Evolutionary conservation across 2,888 invertebrate genomes (phyloP).

Genomic region (Pristionchus arcanus): DNA sequence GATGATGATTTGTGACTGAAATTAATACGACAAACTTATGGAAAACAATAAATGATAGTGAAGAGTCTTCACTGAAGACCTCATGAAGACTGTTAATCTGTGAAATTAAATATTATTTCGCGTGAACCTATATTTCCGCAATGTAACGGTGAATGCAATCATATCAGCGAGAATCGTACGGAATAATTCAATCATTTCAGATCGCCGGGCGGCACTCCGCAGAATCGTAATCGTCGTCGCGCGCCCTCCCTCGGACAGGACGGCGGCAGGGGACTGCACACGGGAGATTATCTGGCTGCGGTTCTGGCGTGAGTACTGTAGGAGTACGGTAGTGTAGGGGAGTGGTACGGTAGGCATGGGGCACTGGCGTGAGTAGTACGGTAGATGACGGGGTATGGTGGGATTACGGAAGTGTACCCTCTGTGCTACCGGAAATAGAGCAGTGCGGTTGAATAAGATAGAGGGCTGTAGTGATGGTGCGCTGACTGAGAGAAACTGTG

Average conservation of each 20-base stretch:
- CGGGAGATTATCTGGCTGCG: conserved; percentile 34
- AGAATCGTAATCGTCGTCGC: conserved; percentile 3
- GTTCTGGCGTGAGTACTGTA: conserved; percentile 40
- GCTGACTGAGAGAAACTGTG: no score
- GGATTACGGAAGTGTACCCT: not conserved
- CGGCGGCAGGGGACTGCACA: not conserved
- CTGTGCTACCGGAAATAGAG: not conserved
- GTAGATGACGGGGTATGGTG: not conserved
- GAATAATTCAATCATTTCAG: no score
- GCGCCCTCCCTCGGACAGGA: conserved; percentile 45
- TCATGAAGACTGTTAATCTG: no score
- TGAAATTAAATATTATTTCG: no score
- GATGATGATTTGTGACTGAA: not conserved
- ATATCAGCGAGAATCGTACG: no score
- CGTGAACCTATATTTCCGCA: no score
- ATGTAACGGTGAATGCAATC: no score
- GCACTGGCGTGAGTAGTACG: conserved; percentile 38
- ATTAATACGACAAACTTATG: no score
- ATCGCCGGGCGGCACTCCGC: conserved; percentile 50
- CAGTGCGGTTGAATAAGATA: no score
- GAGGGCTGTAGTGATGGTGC: no score
- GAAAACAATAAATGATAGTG: no score
- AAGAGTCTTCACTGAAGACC: not conserved
- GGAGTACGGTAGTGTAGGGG: not conserved
- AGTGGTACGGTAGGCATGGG: not conserved